Percentiles rank a stretch among this genome's conserved stretches.
Conservation (phyloP, 2,113 vertebrate genomes). For the Elachura formosa region DNA sequence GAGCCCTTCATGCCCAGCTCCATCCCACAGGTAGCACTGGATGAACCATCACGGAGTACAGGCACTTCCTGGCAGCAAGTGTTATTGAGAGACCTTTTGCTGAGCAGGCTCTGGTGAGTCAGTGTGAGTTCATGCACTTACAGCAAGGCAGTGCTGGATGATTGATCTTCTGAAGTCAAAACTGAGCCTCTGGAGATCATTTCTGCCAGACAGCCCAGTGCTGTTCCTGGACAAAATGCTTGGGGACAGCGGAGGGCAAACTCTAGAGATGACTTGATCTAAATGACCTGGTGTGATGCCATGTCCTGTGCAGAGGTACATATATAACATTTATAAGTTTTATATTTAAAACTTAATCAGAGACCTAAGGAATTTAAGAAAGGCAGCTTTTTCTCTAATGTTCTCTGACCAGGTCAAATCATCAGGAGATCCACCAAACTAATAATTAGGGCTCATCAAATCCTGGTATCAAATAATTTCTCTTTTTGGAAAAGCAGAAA, state of each 20-base stretch:
- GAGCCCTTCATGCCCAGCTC: not conserved
- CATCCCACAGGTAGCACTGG: not conserved
- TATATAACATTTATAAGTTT: not conserved
- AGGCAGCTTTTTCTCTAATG: not conserved
- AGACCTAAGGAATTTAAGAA: not conserved
- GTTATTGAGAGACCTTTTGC: not conserved
- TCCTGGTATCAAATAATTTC: not conserved
- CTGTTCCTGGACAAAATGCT: not conserved
- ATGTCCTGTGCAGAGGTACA: not conserved
- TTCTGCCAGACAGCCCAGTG: rapidly evolving
- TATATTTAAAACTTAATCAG: not conserved
- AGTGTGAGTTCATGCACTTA: not conserved
- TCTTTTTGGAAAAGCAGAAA: not conserved
- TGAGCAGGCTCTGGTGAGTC: not conserved
- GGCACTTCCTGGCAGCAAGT: not conserved
- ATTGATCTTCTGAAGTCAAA: not conserved
- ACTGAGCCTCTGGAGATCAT: not conserved
- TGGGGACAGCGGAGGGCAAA: not conserved
- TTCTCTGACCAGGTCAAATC: not conserved
- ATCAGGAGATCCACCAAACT: not conserved
- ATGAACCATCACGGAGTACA: not conserved
- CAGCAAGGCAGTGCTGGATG: not conserved
- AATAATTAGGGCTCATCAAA: not conserved
- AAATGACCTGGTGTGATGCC: not conserved
- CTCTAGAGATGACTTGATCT: not conserved